Evolutionary conservation across 37 sponge, comb jelly and placozoan species (phyloP), one percentile per base, ranked within the genome.

Genomic region (Amphimedon queenslandica): DNA sequence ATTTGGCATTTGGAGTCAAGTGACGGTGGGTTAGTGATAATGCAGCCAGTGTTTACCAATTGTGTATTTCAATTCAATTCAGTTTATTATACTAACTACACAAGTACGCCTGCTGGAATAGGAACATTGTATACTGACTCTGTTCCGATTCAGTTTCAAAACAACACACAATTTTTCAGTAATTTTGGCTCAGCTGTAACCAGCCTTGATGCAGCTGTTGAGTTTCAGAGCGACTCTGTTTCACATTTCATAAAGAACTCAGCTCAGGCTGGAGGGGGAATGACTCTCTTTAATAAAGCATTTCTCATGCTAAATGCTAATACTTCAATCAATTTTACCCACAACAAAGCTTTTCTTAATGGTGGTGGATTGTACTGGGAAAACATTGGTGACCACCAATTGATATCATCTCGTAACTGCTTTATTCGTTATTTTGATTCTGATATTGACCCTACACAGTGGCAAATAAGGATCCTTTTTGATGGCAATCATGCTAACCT

Each of bases 361-460:
- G 90, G 85, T 2, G 90, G 86, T 67, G 90, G 76, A 1, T 77
- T 84, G 38, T 84, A 53, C 60, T 70, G 76, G 40, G 47, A 42
- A 25, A 42, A 57, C 24, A 65, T 80, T 25, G 63, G 71, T 0
- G 71, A 71, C 35, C 39, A 70, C 29, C 71, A 40, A 1, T 29
- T 80, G 1, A 24, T 30, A 2, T 72, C 63, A 11, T 57, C 66
- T 33, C 38, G 64, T 1, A 64, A 74, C 64, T 89, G 90, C 37
- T 84, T 84, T 35, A 53, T 89, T 24, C 43, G 58, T 2, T 43
- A 78, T 74, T 23, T 24, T 20, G 55, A 88, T 61, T 51, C 67
- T 57, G 39, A 34, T 10, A 0, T 58, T 0, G 4, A 18, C 10
- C 69, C 80, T 1, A 33, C 71, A 30, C 39, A 80, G 23, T 78